phyloP scores from a whole-genome alignment of 2,888 invertebrate genomes.

The Conops quadrifasciatus region DNA sequence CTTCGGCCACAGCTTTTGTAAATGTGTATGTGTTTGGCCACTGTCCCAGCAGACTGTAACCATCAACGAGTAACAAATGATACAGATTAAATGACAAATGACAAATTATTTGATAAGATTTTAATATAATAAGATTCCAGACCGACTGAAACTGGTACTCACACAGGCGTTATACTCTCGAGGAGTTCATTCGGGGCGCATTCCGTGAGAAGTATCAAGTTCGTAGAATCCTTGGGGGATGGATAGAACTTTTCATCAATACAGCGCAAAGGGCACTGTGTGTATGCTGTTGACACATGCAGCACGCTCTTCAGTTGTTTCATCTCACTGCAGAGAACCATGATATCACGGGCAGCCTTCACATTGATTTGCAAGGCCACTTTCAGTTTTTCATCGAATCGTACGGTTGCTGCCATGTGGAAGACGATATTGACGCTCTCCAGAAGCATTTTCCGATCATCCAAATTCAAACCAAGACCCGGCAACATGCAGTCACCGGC shows the following conservation, averaged over 20 bases:
- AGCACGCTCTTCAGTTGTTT: conserved; percentile 65
- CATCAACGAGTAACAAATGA: too few species aligned
- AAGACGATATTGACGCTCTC: conserved; percentile 68
- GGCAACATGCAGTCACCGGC: conserved; percentile 69
- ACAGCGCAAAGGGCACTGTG: conserved; percentile 66
- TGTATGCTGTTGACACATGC: conserved; percentile 71
- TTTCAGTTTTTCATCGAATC: conserved; percentile 79
- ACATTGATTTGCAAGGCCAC: conserved; percentile 79
- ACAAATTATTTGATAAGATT: too few species aligned
- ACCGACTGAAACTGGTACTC: conserved; percentile 45
- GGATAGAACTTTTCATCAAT: conserved; percentile 70
- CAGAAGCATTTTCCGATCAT: conserved; percentile 65
- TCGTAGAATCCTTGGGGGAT: too few species aligned
- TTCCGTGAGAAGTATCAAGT: too few species aligned
- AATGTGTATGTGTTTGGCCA: conserved; percentile 92
- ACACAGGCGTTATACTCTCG: conserved; percentile 69
- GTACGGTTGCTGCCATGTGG: conserved; percentile 70
- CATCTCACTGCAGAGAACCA: conserved; percentile 75
- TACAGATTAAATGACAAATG: too few species aligned
- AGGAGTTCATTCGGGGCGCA: too few species aligned
- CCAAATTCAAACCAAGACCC: conserved; percentile 66
- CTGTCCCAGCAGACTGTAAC: conserved; percentile 70
- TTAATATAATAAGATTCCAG: background rate
- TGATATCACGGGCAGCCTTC: conserved; percentile 72
- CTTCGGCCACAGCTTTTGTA: conserved; percentile 90